phyloP scores from a whole-genome alignment of 2,113 vertebrate genomes.

The Thinocorus orbignyianus region DNA sequence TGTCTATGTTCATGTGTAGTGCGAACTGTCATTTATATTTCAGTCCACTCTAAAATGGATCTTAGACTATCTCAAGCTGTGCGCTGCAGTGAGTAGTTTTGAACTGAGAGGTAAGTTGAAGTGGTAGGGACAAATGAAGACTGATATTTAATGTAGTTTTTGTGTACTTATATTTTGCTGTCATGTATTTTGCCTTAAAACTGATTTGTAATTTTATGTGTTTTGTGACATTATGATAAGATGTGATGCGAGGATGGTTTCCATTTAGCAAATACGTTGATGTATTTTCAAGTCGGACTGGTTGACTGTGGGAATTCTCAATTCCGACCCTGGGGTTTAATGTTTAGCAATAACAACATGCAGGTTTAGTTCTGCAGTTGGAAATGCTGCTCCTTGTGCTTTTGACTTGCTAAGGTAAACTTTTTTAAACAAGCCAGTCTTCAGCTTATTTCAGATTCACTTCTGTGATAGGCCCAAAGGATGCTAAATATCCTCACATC shows the following conservation, averaged over 20 bases:
- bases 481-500: not conserved
- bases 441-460: conserved; percentile 35
- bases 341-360: conserved; percentile 17
- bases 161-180: conserved; percentile 87
- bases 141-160: conserved; percentile 94
- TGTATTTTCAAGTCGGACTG: conserved; percentile 64
- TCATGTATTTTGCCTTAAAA: conserved; percentile 82
- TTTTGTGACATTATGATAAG: conserved; percentile 80
- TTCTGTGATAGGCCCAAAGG: not conserved
- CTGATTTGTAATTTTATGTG: conserved; percentile 82
- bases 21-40: conserved; percentile 90
- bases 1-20: conserved; percentile 86
- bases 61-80: conserved; percentile 81
- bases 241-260: conserved; percentile 66
- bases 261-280: conserved; percentile 80
- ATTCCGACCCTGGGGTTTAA: conserved; percentile 68
- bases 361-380: conserved; percentile 10
- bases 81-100: conserved; percentile 55
- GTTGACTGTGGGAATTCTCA: conserved; percentile 42
- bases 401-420: conserved; percentile 54
- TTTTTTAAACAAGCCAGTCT: conserved; percentile 47
- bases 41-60: conserved; percentile 86
- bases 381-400: conserved; percentile 46
- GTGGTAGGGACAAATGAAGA: conserved; percentile 81
- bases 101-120: conserved; percentile 74